A percentile compares a stretch with the other conserved stretches of the same genome.
Conservation (phyloP, 2,888 invertebrate genomes). For the Drosophila siamana region DNA sequence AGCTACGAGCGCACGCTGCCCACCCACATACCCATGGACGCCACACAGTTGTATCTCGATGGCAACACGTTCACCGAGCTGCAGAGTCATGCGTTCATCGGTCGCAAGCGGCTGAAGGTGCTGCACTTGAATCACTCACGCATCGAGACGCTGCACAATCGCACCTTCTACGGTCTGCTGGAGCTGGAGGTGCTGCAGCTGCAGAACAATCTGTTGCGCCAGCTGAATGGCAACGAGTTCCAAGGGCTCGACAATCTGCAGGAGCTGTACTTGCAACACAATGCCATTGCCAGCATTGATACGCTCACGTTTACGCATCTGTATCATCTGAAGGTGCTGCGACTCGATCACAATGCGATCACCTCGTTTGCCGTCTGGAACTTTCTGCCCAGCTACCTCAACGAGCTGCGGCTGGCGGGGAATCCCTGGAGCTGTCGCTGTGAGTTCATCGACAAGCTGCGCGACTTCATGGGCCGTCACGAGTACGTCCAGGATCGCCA, state of each 20-base stretch:
- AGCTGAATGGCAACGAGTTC: slow-evolving; percentile 93
- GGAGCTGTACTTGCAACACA: slow-evolving; percentile 95
- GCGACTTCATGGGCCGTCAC: slow-evolving; percentile 92
- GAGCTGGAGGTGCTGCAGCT: slow-evolving; percentile 93
- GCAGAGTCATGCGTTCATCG: slow-evolving; percentile 96
- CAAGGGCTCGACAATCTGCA: slow-evolving; percentile 92
- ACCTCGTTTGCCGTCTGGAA: slow-evolving; percentile 93
- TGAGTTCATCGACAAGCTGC: slow-evolving; percentile 91
- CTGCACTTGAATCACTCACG: slow-evolving; percentile 95
- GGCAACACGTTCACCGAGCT: slow-evolving; percentile 95
- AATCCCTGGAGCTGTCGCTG: slow-evolving; percentile 97
- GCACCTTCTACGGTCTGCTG: slow-evolving; percentile 95
- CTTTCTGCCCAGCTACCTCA: slow-evolving; percentile 88
- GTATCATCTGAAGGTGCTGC: slow-evolving; percentile 93
- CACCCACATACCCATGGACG: slow-evolving; percentile 96
- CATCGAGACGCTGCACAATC: slow-evolving; percentile 93
- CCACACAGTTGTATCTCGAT: slow-evolving; percentile 96
- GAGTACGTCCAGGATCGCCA: slow-evolving; percentile 91
- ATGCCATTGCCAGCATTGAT: slow-evolving; percentile 92
- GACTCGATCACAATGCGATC: slow-evolving; percentile 93
- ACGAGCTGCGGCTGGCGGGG: slow-evolving; percentile 90
- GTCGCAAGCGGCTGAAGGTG: slow-evolving; percentile 95
- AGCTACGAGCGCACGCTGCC: slow-evolving; percentile 93
- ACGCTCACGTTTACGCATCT: slow-evolving; percentile 93
- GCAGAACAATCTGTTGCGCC: slow-evolving; percentile 93